Conservation (phyloP, 2,888 invertebrate genomes). For the Scaptomyza polygonia region DNA sequence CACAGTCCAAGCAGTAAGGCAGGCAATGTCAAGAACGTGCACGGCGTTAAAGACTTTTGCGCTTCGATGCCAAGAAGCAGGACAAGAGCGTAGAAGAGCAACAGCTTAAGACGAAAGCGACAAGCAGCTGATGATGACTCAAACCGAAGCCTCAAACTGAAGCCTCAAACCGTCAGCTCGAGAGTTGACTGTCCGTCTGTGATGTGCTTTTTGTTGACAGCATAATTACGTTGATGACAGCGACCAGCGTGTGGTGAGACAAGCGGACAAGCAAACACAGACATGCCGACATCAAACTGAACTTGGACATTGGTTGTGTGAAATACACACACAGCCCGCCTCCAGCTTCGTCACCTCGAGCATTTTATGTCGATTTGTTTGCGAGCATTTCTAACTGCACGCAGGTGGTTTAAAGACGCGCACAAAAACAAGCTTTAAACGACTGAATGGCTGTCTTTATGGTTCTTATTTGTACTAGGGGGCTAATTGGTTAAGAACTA, state of each 20-base stretch:
- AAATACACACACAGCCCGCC: not conserved
- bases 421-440: slow-evolving; percentile 52
- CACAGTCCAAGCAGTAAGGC: slow-evolving; percentile 2
- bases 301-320: slow-evolving; percentile 22
- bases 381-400: slow-evolving; percentile 10
- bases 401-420: slow-evolving; percentile 51
- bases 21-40: slow-evolving; percentile 43
- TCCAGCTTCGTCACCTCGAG: not conserved
- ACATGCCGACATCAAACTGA: slow-evolving; percentile 36
- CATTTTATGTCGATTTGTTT: slow-evolving; percentile 11
- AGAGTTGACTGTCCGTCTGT: slow-evolving; percentile 32
- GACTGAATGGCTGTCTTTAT: not conserved
- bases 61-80: slow-evolving; percentile 40
- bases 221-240: slow-evolving; percentile 75
- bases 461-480: not conserved
- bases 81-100: not conserved
- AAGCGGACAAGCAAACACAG: slow-evolving; percentile 47
- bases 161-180: slow-evolving; percentile 6
- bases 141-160: slow-evolving; percentile 17
- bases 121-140: slow-evolving; percentile 66
- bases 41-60: slow-evolving; percentile 69
- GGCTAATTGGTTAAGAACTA: not conserved
- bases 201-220: slow-evolving; percentile 72
- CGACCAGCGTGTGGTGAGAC: slow-evolving; percentile 9
- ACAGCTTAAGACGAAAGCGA: slow-evolving; percentile 23